Conservation (phyloP, 1,140 invertebrate species). For the Helicoverpa armigera region DNA sequence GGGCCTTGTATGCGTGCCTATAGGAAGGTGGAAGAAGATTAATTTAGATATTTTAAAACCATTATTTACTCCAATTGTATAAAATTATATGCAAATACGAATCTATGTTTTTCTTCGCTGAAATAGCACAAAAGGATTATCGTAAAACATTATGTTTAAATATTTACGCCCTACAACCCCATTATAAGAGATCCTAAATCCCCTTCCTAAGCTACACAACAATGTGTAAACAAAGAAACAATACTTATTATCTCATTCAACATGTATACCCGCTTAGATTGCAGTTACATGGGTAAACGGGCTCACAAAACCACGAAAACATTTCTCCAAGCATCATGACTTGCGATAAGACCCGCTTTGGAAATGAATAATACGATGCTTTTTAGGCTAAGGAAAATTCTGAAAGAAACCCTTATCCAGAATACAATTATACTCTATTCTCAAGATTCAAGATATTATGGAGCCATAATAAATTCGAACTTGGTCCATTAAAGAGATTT, state of each 20-base stretch:
- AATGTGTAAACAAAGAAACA: background rate
- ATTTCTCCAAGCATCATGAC: background rate
- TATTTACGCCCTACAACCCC: background rate
- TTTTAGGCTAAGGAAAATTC: slow-evolving; percentile 8
- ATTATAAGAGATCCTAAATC: background rate
- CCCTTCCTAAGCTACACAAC: background rate
- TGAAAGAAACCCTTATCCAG: background rate
- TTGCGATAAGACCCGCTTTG: slow-evolving; percentile 16
- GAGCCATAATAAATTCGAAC: background rate
- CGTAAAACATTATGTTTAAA: background rate
- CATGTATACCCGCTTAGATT: background rate
- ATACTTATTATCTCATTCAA: background rate
- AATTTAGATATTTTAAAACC: no score
- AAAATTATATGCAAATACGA: no score
- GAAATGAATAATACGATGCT: slow-evolving; percentile 17
- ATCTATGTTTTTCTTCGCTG: no score
- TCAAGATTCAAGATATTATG: background rate
- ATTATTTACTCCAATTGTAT: no score
- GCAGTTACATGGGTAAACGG: background rate
- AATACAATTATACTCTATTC: background rate
- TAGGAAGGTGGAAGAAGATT: no score
- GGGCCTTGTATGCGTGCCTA: no score
- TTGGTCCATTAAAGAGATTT: background rate
- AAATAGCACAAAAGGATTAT: no score
- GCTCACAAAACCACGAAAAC: slow-evolving; percentile 1